Conservation (phyloP, 2,113 vertebrate genomes). For the Tinamus guttatus region DNA sequence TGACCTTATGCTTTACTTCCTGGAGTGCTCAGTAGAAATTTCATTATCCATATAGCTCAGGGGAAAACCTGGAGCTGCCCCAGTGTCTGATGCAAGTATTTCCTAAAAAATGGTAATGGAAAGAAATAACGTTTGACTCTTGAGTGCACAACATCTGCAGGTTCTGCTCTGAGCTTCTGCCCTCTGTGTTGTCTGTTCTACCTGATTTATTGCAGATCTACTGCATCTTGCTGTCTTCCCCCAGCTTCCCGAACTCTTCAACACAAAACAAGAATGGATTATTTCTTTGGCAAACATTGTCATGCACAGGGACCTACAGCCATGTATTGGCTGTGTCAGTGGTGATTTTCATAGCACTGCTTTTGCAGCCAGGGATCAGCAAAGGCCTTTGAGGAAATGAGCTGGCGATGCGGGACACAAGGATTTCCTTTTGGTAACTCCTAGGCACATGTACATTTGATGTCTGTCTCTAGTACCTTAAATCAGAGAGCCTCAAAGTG, state of each 20-base stretch:
- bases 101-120: constrained; percentile 34
- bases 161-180: not conserved
- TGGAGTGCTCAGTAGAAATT: constrained; percentile 31
- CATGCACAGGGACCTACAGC: not conserved
- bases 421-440: not conserved
- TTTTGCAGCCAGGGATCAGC: not conserved
- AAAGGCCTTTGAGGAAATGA: not conserved
- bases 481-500: not conserved
- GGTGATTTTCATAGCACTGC: not conserved
- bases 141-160: not conserved
- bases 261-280: not conserved
- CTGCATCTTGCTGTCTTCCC: not conserved
- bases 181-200: not conserved
- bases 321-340: not conserved
- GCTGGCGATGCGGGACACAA: not conserved
- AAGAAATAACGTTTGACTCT: constrained; percentile 19
- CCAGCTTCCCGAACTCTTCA: not conserved
- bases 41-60: not conserved
- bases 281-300: not conserved
- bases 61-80: not conserved
- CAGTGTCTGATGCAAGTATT: constrained; percentile 3
- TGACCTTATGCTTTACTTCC: not conserved
- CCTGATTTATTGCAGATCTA: not conserved
- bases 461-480: not conserved
- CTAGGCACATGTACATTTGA: not conserved